Base-by-base conservation (phyloP, 92 coral and sea anemone genomes). In the Parazoanthus swiftii region DNA sequence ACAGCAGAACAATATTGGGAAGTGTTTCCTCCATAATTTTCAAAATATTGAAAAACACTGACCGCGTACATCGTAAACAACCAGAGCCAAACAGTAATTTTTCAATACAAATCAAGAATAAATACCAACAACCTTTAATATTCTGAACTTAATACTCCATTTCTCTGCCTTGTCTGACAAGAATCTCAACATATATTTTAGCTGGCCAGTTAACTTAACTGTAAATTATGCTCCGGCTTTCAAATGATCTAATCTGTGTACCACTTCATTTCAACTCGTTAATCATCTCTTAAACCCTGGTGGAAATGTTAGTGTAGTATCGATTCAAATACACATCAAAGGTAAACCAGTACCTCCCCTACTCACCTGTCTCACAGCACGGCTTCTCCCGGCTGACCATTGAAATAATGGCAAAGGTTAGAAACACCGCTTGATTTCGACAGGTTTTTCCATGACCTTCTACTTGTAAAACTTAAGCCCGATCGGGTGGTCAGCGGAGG, bases 351-450 rank as follows among this genome's bases (percentile, higher is more conserved):
- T 38, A 6, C 0, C 16, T 38, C n/a, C 39, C 25, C 54, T 20
- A 76, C 80, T 76, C 48, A 76, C 80, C 80, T 20, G 80, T 76
- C 38, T 36, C 80, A 15, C 80, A 44, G 46, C 26, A 39, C 54
- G 25, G 51, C 80, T 44, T 76, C 26, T 39, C 80, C 25, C 80
- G n/a, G 14, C 1, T 76, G 80, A 76, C 80, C 80, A 39, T 39
- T 44, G 3, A 43, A 76, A 18, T 5, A 76, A 23, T 76, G 23
- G 25, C 80, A 37, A 39, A 76, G 80, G 80, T 76, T 76, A 75
- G 11, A 23, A 39, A 76, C 54, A 25, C 80, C 51, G 80, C 26
- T 16, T 44, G 26, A 44, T 39, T 37, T 39, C 16, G 13, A 39
- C 80, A 76, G 80, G 70, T 63, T 63, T 63, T 63, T 4, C 25